Conservation (phyloP, 1,140 invertebrate species). For the Bombus breviceps region DNA sequence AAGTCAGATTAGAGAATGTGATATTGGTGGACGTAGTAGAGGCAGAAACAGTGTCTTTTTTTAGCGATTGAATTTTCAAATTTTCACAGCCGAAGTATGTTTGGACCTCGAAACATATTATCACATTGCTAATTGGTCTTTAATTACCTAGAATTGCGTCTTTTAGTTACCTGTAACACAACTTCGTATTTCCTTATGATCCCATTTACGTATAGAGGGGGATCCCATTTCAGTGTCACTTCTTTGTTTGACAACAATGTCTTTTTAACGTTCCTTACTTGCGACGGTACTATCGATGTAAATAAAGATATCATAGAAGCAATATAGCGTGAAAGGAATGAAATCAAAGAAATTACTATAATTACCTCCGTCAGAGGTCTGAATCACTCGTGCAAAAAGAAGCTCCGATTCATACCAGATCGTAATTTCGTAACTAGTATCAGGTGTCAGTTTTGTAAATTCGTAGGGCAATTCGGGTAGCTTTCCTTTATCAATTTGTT, state of each 20-base stretch:
- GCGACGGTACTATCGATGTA: slow-evolving; percentile 44
- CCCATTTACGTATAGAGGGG: slow-evolving; percentile 40
- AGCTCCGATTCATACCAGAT: neutral
- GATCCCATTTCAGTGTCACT: slow-evolving; percentile 38
- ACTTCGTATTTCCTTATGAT: slow-evolving; percentile 47
- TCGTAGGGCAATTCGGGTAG: neutral
- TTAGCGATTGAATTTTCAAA: too few species aligned
- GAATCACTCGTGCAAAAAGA: slow-evolving; percentile 14
- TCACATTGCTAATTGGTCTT: neutral
- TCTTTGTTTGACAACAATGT: neutral
- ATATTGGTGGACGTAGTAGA: neutral
- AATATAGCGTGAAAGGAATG: neutral
- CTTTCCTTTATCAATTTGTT: neutral
- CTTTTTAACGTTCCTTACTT: neutral
- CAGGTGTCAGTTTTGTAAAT: neutral
- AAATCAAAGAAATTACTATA: neutral
- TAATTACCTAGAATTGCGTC: neutral
- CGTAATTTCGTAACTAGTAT: slow-evolving; percentile 35
- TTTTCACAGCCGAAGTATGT: slow-evolving; percentile 22
- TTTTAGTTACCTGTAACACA: slow-evolving; percentile 44
- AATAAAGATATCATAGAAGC: neutral
- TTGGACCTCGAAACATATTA: neutral
- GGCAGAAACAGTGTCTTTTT: neutral
- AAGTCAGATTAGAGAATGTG: slow-evolving; percentile 29
- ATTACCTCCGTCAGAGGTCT: slow-evolving; percentile 56